Evolutionary conservation across 2,888 invertebrate species (phyloP), one percentile per base, ranked within the genome.

Genomic region (Caenorhabditis angaria): DNA sequence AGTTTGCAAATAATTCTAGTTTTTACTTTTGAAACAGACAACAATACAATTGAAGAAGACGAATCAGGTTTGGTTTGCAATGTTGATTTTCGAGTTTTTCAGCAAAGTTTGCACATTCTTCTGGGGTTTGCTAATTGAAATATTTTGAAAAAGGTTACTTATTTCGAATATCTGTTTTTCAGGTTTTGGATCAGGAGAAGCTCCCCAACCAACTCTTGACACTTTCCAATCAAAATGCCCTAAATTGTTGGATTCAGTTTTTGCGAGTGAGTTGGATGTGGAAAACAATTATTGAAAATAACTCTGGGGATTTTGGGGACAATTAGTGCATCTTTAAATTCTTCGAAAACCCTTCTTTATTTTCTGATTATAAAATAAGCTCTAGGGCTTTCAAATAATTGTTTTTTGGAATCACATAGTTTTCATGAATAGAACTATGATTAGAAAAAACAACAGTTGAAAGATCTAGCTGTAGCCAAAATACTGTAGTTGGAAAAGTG

Each of bases 201-300:
- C 62, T 6, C 48, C 64, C 18, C 25, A 22, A 2, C 60, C 55
- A 4, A 55, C 62, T 8, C 27, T 50, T 48, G 55, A 70, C 35
- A 48, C 41, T 32, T 60, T 51, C 27, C 63, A 58, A 14, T 62
- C 71, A 14, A 78, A 76, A 41, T 80, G 78, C 55, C 77, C 73
- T 51, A 75, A 77, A 47, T 70, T 66, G 50, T 32, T 78, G n/a
- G 75, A 78, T 22, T 72, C 79, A 12, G 68, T 76, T 41, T 70
- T 76, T 35, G 73, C 76, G 55, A 70, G 79, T 77, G 29, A 59
- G 73, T 68, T 68, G 51, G 12, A n/a, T 55, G 10, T 29, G n/a
- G n/a, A n/a, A n/a, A n/a, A n/a, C n/a, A n/a, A n/a, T n/a, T n/a
- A n/a, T n/a, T n/a, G n/a, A n/a, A n/a, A n/a, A n/a, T n/a, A n/a